Evolutionary conservation across 2,888 invertebrate species (phyloP), one percentile per base, ranked within the genome.

Genomic region (Tinea pellionella): DNA sequence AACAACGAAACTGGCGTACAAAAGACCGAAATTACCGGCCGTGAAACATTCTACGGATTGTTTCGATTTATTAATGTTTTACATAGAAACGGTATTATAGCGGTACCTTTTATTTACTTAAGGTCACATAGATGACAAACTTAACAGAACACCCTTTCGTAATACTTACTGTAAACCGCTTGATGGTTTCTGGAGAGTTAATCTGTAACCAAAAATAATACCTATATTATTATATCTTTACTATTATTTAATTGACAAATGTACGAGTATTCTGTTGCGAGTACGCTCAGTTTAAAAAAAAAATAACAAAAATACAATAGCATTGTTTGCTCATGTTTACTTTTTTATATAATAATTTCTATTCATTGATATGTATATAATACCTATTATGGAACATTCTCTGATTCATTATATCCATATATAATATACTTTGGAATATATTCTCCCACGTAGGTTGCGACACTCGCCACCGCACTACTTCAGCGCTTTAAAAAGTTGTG

Each of bases 381-480:
- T 16, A 16, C 13, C 47, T 47, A 47, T 47, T 47, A 47, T 47
- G 47, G 47, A 47, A 47, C 37, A 37, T n/a, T 30, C 3, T 37
- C n/a, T 37, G 37, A 37, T 37, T 37, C 37, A 37, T 37, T 37
- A 37, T 37, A 37, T 9, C 37, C 37, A 37, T 37, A 37, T 47
- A 47, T 9, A 16, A 47, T 16, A 16, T 13, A 15, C 47, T 57
- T 15, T 30, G 15, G 30, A 8, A 13, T 55, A 29, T 57, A 63
- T 65, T 66, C 64, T 66, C 65, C 64, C 68, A 65, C 64, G 64
- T 62, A 61, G 64, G 67, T 69, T 69, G 65, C 69, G 66, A 69
- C 66, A 65, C 61, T 16, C 42, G 42, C 62, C 60, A 51, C 60
- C 62, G 55, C 55, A 55, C 55, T 18, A 57, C 57, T 57, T 32